phyloP scores from a whole-genome alignment of 2,113 vertebrate genomes.

The Aleadryas rufinucha region DNA sequence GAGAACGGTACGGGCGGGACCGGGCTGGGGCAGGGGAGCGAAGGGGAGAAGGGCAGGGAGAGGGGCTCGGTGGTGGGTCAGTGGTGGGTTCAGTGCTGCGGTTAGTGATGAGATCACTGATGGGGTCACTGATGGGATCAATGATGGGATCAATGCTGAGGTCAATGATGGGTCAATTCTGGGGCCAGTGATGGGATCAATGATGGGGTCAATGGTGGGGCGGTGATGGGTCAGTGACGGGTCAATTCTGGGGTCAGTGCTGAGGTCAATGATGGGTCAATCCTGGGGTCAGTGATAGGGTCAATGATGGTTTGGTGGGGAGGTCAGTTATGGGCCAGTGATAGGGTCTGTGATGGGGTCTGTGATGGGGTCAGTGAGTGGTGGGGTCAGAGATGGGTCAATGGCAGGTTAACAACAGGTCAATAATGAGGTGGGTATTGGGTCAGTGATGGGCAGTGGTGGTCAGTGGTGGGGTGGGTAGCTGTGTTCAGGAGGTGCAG shows the following conservation, averaged over 20 bases:
- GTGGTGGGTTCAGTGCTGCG: no score
- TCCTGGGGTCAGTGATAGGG: background rate
- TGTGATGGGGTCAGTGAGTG: background rate
- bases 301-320: background rate
- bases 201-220: background rate
- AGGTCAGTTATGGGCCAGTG: no score
- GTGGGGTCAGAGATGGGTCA: background rate
- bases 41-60: background rate
- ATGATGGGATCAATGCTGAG: fast-evolving
- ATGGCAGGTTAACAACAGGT: background rate
- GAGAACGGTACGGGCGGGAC: background rate
- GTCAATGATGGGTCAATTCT: no score
- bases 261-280: fast-evolving
- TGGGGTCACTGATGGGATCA: no score
- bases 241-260: fast-evolving
- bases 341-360: background rate
- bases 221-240: no score
- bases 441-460: background rate
- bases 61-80: background rate
- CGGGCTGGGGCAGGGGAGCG: background rate
- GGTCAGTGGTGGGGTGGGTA: background rate
- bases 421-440: background rate
- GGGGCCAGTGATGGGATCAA: background rate
- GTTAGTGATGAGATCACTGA: fast-evolving
- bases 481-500: background rate